Conservation (phyloP, 2,113 vertebrate species). For the Bettongia penicillata region DNA sequence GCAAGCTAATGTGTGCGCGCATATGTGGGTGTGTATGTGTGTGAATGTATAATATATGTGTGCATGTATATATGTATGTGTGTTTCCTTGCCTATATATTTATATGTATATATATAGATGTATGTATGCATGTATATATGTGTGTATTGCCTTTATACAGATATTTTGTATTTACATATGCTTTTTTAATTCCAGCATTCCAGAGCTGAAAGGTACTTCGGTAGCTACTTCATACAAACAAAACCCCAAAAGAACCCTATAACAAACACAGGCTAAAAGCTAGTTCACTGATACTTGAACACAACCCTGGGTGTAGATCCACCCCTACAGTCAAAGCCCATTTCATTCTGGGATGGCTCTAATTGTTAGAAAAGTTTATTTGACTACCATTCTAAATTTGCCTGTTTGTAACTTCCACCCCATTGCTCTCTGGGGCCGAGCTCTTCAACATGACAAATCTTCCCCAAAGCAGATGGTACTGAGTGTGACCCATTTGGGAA, state of each 20-base stretch:
- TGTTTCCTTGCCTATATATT: too few species aligned
- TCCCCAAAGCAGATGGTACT: background rate
- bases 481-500: background rate
- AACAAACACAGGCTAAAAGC: background rate
- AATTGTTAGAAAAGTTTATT: background rate
- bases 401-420: conserved; percentile 8
- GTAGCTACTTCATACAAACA: background rate
- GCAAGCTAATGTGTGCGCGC: background rate
- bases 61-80: too few species aligned
- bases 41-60: too few species aligned
- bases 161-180: background rate
- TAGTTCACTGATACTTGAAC: background rate
- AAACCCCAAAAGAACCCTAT: background rate
- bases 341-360: background rate
- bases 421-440: background rate
- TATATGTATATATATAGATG: too few species aligned
- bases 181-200: background rate
- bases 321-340: background rate
- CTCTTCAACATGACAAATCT: background rate
- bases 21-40: too few species aligned
- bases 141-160: background rate
- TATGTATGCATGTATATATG: too few species aligned
- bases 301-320: background rate
- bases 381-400: background rate
- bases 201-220: background rate